Evolutionary conservation across 1,140 invertebrate species (phyloP).

Genomic region (Wasmannia auropunctata): DNA sequence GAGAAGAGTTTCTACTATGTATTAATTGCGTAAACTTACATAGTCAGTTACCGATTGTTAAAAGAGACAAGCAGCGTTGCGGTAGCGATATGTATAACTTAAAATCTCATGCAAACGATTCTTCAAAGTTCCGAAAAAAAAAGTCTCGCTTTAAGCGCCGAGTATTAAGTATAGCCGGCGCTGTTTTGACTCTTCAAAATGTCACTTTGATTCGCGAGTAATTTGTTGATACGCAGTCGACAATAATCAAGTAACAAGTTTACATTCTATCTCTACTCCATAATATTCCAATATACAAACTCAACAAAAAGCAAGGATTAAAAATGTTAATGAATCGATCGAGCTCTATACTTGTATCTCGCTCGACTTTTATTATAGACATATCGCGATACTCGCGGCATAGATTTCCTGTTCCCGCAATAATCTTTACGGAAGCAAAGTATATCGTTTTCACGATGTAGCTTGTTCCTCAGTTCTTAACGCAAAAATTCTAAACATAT

Average conservation of each 20-base stretch:
- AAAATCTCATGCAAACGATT: slow-evolving; percentile 31
- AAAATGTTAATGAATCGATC: slow-evolving; percentile 28
- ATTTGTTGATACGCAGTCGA: slow-evolving; percentile 54
- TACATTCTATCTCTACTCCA: slow-evolving; percentile 49
- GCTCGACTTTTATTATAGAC: slow-evolving; percentile 40
- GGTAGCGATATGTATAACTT: slow-evolving; percentile 27
- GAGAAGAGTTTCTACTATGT: slow-evolving; percentile 21
- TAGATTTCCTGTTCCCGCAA: neutral
- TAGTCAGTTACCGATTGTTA: slow-evolving; percentile 29
- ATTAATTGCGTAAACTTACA: slow-evolving; percentile 29
- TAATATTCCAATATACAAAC: slow-evolving; percentile 30
- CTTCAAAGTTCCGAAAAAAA: slow-evolving; percentile 23
- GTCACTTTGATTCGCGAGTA: slow-evolving; percentile 46
- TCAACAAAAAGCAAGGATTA: slow-evolving; percentile 22
- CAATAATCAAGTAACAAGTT: slow-evolving; percentile 58
- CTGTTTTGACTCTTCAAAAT: slow-evolving; percentile 20
- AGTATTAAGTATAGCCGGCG: neutral
- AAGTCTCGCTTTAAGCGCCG: slow-evolving; percentile 17
- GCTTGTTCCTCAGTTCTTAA: slow-evolving; percentile 3
- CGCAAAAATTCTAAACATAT: slow-evolving; percentile 8
- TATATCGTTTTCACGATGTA: neutral
- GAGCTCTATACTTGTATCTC: slow-evolving; percentile 45
- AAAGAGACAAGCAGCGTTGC: slow-evolving; percentile 13
- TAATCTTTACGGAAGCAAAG: neutral
- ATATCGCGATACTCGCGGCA: slow-evolving; percentile 18